These are phyloP conservation scores for Melanchra persicariae DNA, from an alignment of 2,888 invertebrate genomes.

Conservation along the genomic window DNA sequence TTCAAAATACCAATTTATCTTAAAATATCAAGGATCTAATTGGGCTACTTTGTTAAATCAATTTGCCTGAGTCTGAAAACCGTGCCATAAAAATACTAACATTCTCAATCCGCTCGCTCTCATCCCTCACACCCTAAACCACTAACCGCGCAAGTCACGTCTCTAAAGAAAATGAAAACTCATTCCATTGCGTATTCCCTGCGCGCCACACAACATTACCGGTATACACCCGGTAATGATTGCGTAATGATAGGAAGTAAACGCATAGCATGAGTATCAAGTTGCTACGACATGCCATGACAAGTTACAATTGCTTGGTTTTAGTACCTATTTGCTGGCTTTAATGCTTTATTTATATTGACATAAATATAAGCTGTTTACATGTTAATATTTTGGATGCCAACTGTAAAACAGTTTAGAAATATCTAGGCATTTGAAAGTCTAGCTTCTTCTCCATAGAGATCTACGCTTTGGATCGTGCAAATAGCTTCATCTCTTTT, in stretches of 20 bases:
- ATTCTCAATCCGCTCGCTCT: constrained; percentile 47
- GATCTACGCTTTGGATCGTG: too few relatives aligned
- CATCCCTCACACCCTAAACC: constrained; percentile 24
- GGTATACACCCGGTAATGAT: constrained; percentile 35
- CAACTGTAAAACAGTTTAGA: background rate
- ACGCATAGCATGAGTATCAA: constrained; percentile 28
- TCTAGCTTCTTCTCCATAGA: too few relatives aligned
- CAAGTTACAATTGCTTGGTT: constrained; percentile 17
- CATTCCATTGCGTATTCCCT: constrained; percentile 67
- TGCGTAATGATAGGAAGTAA: constrained; percentile 49
- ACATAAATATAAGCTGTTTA: background rate
- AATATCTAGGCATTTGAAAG: too few relatives aligned
- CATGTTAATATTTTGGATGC: background rate
- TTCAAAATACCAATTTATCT: too few relatives aligned
- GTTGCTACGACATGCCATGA: constrained; percentile 36
- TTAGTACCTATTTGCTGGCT: background rate
- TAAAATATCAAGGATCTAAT: too few relatives aligned
- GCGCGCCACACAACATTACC: constrained; percentile 48
- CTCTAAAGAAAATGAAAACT: constrained; percentile 70
- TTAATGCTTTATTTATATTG: constrained; percentile 8
- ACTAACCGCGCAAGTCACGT: constrained; percentile 60
- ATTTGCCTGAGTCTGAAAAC: too few relatives aligned
- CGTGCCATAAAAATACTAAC: background rate
- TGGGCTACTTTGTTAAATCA: too few relatives aligned
- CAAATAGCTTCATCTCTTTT: too few relatives aligned